phyloP scores from a whole-genome alignment of 2,888 invertebrate species.

The Sphaeridia pumilis region DNA sequence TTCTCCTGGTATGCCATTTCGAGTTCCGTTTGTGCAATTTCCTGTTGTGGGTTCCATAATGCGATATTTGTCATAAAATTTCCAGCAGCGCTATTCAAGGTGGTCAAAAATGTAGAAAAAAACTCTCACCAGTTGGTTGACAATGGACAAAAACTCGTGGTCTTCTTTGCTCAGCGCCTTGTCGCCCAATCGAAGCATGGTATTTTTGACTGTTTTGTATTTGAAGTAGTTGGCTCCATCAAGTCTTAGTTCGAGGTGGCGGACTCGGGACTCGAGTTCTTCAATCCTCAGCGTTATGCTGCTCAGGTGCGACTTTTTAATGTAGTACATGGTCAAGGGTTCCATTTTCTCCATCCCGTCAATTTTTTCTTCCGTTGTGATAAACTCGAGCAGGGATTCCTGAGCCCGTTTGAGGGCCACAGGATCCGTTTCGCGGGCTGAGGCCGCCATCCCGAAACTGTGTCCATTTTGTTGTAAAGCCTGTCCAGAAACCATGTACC shows the following conservation, averaged over 20 bases:
- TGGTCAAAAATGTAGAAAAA: background rate
- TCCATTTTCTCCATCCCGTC: constrained; percentile 26
- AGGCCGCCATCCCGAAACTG: too few species aligned
- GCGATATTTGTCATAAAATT: background rate
- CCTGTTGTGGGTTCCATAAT: constrained; percentile 15
- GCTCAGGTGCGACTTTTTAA: constrained; percentile 30
- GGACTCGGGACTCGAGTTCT: constrained; percentile 17
- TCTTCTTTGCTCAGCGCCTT: constrained; percentile 25
- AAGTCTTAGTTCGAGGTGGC: constrained; percentile 7
- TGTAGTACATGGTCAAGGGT: constrained; percentile 32
- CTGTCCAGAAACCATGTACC: too few species aligned
- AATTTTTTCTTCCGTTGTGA: constrained; percentile 27
- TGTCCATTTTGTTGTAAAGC: too few species aligned
- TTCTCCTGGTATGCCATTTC: constrained; percentile 35
- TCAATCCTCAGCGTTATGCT: constrained; percentile 23
- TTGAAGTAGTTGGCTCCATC: background rate
- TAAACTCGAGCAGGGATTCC: constrained; percentile 23
- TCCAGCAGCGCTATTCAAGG: background rate
- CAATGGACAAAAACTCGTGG: constrained; percentile 27
- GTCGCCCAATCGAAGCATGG: constrained; percentile 23
- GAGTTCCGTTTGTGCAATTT: constrained; percentile 32
- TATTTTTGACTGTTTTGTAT: constrained; percentile 12
- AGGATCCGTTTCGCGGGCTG: too few species aligned
- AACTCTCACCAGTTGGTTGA: constrained; percentile 28
- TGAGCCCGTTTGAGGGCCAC: background rate